Percentiles rank a stretch among this genome's conserved stretches.
phyloP scores from a whole-genome alignment of 1,140 invertebrate genomes.

The Euura lappo region DNA sequence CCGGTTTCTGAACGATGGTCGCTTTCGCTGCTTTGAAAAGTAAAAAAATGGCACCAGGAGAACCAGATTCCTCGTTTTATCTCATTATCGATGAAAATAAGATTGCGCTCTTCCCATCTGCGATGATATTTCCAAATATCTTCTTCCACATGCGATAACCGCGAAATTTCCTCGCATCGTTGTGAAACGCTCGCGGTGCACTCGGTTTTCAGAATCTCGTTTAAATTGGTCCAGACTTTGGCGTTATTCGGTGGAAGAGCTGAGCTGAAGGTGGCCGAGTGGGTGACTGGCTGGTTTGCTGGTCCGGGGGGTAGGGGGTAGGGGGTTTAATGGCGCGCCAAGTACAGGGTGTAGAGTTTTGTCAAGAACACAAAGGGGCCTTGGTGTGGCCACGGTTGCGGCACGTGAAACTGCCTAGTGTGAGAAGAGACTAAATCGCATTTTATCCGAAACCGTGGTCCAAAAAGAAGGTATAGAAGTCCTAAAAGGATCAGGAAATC shows the following conservation, averaged over 20 bases:
- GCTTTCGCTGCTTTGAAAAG: too few relatives aligned
- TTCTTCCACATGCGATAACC: too few relatives aligned
- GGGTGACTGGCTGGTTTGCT: not conserved
- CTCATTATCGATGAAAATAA: too few relatives aligned
- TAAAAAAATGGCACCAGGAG: too few relatives aligned
- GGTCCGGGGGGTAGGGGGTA: not conserved
- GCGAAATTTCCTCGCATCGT: too few relatives aligned
- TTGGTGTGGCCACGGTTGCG: not conserved
- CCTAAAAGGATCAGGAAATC: not conserved
- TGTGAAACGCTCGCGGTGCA: too few relatives aligned
- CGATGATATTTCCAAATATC: too few relatives aligned
- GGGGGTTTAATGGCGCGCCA: constrained; percentile 37
- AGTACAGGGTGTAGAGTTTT: constrained; percentile 37
- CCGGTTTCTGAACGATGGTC: too few relatives aligned
- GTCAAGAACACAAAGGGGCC: constrained; percentile 35
- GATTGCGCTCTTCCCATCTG: too few relatives aligned
- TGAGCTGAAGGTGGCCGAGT: constrained; percentile 28
- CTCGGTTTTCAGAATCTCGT: not conserved
- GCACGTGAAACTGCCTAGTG: not conserved
- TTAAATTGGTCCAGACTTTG: not conserved
- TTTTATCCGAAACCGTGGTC: not conserved
- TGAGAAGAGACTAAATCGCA: not conserved
- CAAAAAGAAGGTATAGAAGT: not conserved
- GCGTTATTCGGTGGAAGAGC: not conserved
- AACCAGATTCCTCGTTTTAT: too few relatives aligned